Base-by-base conservation (phyloP, 2,888 invertebrate genomes). In the Caenorhabditis imperialis region DNA sequence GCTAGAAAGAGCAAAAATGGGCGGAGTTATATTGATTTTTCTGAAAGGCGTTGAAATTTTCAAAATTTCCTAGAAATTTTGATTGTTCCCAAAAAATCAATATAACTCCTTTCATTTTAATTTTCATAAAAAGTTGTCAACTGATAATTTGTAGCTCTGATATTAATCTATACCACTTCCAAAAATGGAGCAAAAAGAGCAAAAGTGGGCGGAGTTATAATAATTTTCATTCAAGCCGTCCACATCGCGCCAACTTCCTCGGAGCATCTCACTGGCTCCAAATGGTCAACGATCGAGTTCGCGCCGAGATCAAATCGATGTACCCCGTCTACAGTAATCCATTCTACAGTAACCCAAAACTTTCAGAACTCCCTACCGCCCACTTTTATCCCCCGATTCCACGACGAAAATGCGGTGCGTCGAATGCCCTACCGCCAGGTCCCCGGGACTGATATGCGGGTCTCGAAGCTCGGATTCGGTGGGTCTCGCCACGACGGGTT, bases 361-460 rank as follows among this genome's bases (percentile, higher is more conserved):
- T 67, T 74, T 63, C 54, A 77, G 77, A 42, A 38, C 5, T 60
- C 75, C 10, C 72, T 82, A 14, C 83, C 83, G 6, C 74, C 81
- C 1, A 83, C 83, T 0, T 83, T 50, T 47, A 63, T 77, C 10
- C 57, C 78, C 8, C 63, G 77, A 48, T 84, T 84, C 65, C 85
- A 85, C 50, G 78, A 82, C 48, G 81, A 79, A 53, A 70, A 55
- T 7, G 77, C 81, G 8, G 82, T 85, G 14, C 57, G 79, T 18
- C 42, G 80, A 51, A 85, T 82, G 82, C 55, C 33, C 25, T 83
- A 82, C 61, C 73, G 80, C 48, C 40, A 58, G 93, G 93, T 89
- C 93, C 93, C 93, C 6, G 77, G 72, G 10, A 83, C 86, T 4
- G 81, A 83, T 37, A 77, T 85, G 67, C 22, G 78, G 10, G 78